Evolutionary conservation across 2,797 vertebrate genomes (phyloP).

Genomic region (Eupleurogrammus muticus): DNA sequence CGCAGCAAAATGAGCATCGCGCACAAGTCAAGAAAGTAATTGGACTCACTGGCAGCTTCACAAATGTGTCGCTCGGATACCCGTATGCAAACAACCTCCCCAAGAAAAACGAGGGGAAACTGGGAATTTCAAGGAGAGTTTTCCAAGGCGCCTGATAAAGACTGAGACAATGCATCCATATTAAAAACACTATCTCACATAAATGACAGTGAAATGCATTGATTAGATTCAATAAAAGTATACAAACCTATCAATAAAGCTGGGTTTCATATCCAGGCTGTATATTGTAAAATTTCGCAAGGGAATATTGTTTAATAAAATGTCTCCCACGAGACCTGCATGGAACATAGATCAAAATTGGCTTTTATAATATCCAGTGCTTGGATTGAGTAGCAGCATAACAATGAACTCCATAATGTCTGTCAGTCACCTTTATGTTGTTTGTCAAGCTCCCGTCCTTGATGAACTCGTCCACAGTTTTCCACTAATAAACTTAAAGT

Average conservation of each 20-base stretch:
- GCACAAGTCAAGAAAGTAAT: neutral
- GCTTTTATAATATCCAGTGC: constrained; percentile 6
- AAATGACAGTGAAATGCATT: constrained; percentile 28
- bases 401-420: constrained; percentile 18
- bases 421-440: constrained; percentile 91
- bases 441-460: constrained; percentile 86
- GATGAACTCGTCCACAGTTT: constrained; percentile 93
- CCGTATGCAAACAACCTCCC: constrained; percentile 86
- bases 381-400: constrained; percentile 44
- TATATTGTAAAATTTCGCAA: constrained; percentile 93
- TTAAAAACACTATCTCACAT: constrained; percentile 33
- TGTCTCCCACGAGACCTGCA: constrained; percentile 92
- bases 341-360: constrained; percentile 60
- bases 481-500: constrained; percentile 92
- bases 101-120: constrained; percentile 90
- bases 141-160: constrained; percentile 85
- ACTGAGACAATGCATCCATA: constrained; percentile 71
- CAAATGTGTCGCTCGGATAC: constrained; percentile 90
- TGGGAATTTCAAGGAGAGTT: constrained; percentile 77
- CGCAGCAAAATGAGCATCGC: neutral
- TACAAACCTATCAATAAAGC: constrained; percentile 91
- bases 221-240: constrained; percentile 37
- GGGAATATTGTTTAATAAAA: constrained; percentile 90
- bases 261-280: constrained; percentile 93
- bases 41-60: constrained; percentile 89